Percentiles rank a stretch among this genome's conserved stretches.
These are phyloP conservation scores for Sebastes iracundus DNA, from an alignment of 2,797 vertebrate genomes.

Conservation along the genomic window DNA sequence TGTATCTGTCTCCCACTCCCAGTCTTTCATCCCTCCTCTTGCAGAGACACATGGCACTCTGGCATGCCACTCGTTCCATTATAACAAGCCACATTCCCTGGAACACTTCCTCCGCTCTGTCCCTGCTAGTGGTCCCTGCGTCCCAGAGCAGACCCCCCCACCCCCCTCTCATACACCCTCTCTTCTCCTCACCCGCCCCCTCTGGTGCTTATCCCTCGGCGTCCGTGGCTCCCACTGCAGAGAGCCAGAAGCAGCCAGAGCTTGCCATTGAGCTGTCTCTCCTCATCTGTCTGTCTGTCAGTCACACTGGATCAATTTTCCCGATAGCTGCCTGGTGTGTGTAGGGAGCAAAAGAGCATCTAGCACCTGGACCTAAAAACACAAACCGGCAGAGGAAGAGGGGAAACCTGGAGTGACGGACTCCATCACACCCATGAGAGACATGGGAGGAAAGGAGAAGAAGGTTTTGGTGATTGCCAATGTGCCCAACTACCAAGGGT, in stretches of 20 bases:
- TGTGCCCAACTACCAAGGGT: slow-evolving; percentile 80
- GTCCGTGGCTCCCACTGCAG: slow-evolving; percentile 57
- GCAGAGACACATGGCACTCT: slow-evolving; percentile 73
- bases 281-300: slow-evolving; percentile 16
- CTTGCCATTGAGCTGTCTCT: slow-evolving; percentile 34
- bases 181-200: slow-evolving; percentile 58
- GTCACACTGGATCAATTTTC: slow-evolving; percentile 20
- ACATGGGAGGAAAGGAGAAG: slow-evolving; percentile 91
- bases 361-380: slow-evolving; percentile 20
- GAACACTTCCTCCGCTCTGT: slow-evolving; percentile 83
- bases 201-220: slow-evolving; percentile 51
- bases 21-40: slow-evolving; percentile 61
- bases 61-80: slow-evolving; percentile 73
- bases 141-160: slow-evolving; percentile 68
- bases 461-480: slow-evolving; percentile 82
- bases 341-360: slow-evolving; percentile 71
- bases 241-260: slow-evolving; percentile 49
- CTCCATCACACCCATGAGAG: slow-evolving; percentile 58
- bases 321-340: neutral
- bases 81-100: slow-evolving; percentile 79
- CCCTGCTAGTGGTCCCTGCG: slow-evolving; percentile 44
- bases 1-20: slow-evolving; percentile 5
- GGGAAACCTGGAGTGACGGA: slow-evolving; percentile 60
- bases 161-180: slow-evolving; percentile 59
- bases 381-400: slow-evolving; percentile 78